Conservation (phyloP, 2,888 invertebrate species). For the Drosophila atripex region DNA sequence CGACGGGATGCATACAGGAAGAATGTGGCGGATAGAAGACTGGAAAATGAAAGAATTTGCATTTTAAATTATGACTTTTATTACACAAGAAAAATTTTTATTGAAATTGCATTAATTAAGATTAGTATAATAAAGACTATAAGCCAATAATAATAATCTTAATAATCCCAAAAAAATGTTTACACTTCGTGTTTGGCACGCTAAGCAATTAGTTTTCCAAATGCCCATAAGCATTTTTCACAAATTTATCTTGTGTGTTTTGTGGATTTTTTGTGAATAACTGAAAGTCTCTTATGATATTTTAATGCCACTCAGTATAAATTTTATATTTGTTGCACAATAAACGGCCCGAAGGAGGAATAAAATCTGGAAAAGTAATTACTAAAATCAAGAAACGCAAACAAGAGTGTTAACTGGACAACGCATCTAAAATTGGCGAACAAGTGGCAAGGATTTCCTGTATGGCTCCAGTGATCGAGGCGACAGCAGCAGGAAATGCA, state of each 20-base stretch:
- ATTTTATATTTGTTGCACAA: neutral
- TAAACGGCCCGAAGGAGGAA: neutral
- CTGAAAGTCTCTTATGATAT: neutral
- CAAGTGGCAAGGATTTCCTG: constrained; percentile 32
- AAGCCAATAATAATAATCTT: neutral
- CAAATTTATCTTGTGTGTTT: neutral
- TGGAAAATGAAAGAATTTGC: neutral
- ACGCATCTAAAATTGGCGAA: constrained; percentile 34
- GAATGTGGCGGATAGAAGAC: neutral
- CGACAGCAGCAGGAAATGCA: constrained; percentile 62
- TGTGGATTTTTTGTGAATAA: neutral
- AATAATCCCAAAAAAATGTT: neutral
- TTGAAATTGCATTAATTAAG: neutral
- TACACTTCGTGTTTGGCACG: constrained; percentile 1
- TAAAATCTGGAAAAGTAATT: neutral
- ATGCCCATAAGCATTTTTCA: neutral
- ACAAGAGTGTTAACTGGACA: constrained; percentile 18
- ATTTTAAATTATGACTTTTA: neutral
- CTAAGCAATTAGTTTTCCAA: neutral
- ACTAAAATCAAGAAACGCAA: constrained; percentile 1
- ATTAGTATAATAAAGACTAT: neutral
- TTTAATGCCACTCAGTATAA: neutral
- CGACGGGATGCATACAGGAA: neutral
- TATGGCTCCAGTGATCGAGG: constrained; percentile 17
- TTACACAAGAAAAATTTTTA: neutral